Percentiles rank a stretch among this genome's conserved stretches.
These are phyloP conservation scores for Megaleporinus macrocephalus DNA, from an alignment of 2,113 vertebrate species.

Conservation along the genomic window DNA sequence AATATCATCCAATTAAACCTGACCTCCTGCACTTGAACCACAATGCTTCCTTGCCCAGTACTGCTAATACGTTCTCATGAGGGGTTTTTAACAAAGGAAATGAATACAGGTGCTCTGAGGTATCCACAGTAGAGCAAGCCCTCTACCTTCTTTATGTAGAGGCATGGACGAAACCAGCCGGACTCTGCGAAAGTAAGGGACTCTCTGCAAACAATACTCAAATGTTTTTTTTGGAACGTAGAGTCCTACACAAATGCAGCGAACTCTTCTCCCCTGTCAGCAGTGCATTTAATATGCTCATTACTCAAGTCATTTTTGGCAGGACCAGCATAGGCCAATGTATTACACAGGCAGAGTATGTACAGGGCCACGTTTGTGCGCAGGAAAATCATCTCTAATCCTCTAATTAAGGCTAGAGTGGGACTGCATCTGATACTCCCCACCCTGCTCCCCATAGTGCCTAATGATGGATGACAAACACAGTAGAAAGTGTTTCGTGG, in stretches of 20 bases:
- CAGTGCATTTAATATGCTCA: conserved; percentile 70
- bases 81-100: not conserved
- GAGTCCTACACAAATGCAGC: conserved; percentile 58
- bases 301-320: conserved; percentile 68
- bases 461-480: conserved; percentile 45
- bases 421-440: conserved; percentile 53
- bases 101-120: not conserved
- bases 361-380: conserved; percentile 44
- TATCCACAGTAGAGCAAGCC: not conserved
- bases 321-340: conserved; percentile 59
- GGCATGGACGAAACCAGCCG: conserved; percentile 50
- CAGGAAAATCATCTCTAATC: conserved; percentile 66
- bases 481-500: conserved; percentile 51
- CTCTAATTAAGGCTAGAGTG: conserved; percentile 65
- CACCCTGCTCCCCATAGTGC: conserved; percentile 43
- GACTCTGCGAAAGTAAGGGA: conserved; percentile 61
- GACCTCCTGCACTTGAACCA: not conserved
- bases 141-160: conserved; percentile 8
- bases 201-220: conserved; percentile 73
- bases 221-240: conserved; percentile 74
- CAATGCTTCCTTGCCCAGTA: not conserved
- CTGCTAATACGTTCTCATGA: not conserved
- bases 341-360: conserved; percentile 56
- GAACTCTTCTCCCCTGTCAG: conserved; percentile 68
- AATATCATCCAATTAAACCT: not conserved